phyloP scores from a whole-genome alignment of 2,888 invertebrate genomes.

The Ichneumon xanthorius region DNA sequence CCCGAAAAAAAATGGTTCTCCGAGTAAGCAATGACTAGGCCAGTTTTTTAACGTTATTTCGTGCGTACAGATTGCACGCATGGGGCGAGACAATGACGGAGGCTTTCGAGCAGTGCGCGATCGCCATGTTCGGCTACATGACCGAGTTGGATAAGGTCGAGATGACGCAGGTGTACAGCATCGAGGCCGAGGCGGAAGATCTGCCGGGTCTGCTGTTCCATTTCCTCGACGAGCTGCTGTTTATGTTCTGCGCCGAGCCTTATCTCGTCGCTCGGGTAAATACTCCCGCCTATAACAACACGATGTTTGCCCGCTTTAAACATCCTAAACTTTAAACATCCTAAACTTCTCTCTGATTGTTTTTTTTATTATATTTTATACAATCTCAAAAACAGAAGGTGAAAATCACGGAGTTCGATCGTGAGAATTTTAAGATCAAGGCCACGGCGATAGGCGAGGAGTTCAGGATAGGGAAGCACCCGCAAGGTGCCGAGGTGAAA shows the following conservation, averaged over 20 bases:
- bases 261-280: conserved; percentile 90
- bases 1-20: background rate
- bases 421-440: conserved; percentile 92
- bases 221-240: conserved; percentile 97
- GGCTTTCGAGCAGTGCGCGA: conserved; percentile 97
- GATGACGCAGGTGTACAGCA: conserved; percentile 91
- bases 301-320: background rate
- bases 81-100: conserved; percentile 96
- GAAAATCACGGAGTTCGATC: conserved; percentile 94
- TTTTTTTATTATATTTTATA: conserved; percentile 75
- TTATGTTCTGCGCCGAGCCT: conserved; percentile 96
- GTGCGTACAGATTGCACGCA: conserved; percentile 90
- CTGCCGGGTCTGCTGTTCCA: conserved; percentile 94
- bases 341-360: background rate
- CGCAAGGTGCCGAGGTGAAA: conserved; percentile 99
- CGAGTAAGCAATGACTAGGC: conserved; percentile 22
- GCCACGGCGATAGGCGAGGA: conserved; percentile 94
- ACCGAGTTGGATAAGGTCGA: conserved; percentile 95
- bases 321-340: background rate
- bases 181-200: conserved; percentile 96
- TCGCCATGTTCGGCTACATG: conserved; percentile 99
- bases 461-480: conserved; percentile 96
- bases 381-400: conserved; percentile 88
- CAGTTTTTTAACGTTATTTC: background rate
- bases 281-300: conserved; percentile 13